A percentile compares a stretch with the other conserved stretches of the same genome.
phyloP scores from a whole-genome alignment of 2,888 invertebrate genomes.

The Polyommatus icarus region DNA sequence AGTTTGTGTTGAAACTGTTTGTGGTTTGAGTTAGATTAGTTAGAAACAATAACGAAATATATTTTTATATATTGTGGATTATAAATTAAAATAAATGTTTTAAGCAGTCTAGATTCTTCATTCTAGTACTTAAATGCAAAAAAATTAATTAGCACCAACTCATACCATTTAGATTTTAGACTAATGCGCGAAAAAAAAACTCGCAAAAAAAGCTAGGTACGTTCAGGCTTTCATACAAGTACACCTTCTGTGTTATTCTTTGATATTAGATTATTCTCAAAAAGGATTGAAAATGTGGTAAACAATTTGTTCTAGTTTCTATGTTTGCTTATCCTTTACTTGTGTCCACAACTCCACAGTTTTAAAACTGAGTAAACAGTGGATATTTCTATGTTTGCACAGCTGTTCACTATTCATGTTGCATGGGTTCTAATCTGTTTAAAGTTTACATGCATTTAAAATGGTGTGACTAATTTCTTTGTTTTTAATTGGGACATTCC shows the following conservation, averaged over 20 bases:
- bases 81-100: no score
- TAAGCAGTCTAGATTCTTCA: no score
- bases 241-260: neutral
- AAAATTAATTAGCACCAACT: no score
- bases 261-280: slow-evolving; percentile 2
- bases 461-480: neutral
- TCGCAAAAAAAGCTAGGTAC: neutral
- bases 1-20: neutral
- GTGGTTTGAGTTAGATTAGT: neutral
- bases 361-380: slow-evolving; percentile 19
- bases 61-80: no score
- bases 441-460: slow-evolving; percentile 8
- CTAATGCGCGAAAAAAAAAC: neutral
- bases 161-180: no score
- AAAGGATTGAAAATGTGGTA: slow-evolving; percentile 18
- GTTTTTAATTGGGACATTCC: no score
- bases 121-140: no score
- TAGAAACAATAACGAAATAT: no score
- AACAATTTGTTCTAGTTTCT: slow-evolving; percentile 24
- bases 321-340: slow-evolving; percentile 3
- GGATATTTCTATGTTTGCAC: slow-evolving; percentile 1
- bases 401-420: neutral
- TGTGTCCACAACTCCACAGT: neutral
- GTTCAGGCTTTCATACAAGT: neutral
- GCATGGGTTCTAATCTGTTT: neutral